phyloP scores from a whole-genome alignment of 2,113 vertebrate species.

The Ptychochromis oligacanthus region DNA sequence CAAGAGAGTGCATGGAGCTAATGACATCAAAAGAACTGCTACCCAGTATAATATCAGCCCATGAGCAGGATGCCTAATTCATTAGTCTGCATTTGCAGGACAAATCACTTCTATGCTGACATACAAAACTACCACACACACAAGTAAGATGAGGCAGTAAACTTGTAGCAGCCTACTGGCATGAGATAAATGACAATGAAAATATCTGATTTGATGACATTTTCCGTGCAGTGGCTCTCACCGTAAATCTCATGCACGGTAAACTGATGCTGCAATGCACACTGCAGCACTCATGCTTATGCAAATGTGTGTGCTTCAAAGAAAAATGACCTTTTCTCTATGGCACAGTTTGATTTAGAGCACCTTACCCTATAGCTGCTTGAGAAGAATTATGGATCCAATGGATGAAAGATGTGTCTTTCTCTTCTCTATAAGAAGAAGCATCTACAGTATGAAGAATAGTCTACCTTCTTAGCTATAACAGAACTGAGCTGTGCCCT shows the following conservation, averaged over 20 bases:
- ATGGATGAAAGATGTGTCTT: slow-evolving; percentile 41
- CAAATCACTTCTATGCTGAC: slow-evolving; percentile 70
- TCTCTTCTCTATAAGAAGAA: slow-evolving; percentile 14
- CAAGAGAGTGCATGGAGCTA: slow-evolving; percentile 73
- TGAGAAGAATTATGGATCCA: slow-evolving; percentile 41
- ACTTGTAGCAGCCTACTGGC: neutral
- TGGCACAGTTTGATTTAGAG: slow-evolving; percentile 28
- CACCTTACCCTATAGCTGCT: slow-evolving; percentile 15
- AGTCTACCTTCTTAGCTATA: slow-evolving; percentile 38
- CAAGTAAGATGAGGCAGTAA: slow-evolving; percentile 21
- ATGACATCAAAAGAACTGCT: slow-evolving; percentile 79
- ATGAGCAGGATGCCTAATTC: slow-evolving; percentile 71
- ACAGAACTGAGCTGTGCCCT: slow-evolving; percentile 47
- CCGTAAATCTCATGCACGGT: slow-evolving; percentile 26
- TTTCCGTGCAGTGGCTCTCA: neutral
- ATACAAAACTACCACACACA: slow-evolving; percentile 52
- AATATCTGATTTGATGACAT: slow-evolving; percentile 35
- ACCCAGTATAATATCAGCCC: slow-evolving; percentile 73
- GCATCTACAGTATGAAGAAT: slow-evolving; percentile 24
- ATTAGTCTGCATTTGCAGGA: slow-evolving; percentile 76
- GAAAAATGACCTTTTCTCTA: slow-evolving; percentile 43
- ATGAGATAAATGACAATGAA: slow-evolving; percentile 39
- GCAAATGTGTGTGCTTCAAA: slow-evolving; percentile 57
- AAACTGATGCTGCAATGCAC: slow-evolving; percentile 31
- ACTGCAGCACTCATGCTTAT: slow-evolving; percentile 50